Base-by-base conservation (phyloP, 1,140 invertebrate genomes). In the Eurosta solidaginis region DNA sequence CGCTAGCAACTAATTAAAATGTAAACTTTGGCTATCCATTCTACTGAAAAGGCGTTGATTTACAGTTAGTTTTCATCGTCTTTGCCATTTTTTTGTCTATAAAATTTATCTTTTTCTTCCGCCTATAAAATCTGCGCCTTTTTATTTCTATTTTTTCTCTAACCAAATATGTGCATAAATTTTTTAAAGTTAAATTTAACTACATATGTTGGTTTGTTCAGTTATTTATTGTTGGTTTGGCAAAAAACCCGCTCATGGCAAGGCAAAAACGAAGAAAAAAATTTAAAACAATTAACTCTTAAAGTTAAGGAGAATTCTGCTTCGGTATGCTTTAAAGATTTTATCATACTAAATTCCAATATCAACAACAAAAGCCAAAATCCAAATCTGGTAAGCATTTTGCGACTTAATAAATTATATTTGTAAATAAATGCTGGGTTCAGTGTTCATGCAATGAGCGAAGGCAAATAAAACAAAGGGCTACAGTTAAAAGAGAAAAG, bases 281-380 rank as follows among this genome's bases (percentile, higher is more conserved):
- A 40, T 22, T 68, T 20, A 47, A 14, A 14, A 33, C 36, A 68
- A 40, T 68, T 68, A 40, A 9, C 59, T 40, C 33, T 22, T 40
- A 40, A 33, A n/a, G n/a, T n/a, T 10, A n/a, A 63, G 54, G 0
- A 10, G 29, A 63, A 63, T 68, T 68, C 40, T 68, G 59, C 59
- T 68, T 68, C 27, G 59, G 59, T 29, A 40, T 68, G 40, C 36
- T 40, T 68, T 68, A 68, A 68, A 68, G 59, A 68, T 68, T 40
- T 40, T 68, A 68, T 68, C 59, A 36, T n/a, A 68, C 59, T 20
- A 68, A 68, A 68, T 68, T 68, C 59, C 59, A 68, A 33, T n/a
- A 40, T 68, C 59, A 68, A 20, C 59, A 68, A 40, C 59, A 68
- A 42, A 68, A 33, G 22, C 59, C 59, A 40, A 68, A 68, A 68